Percentiles rank a stretch among this genome's conserved stretches.
phyloP scores from a whole-genome alignment of 2,888 invertebrate genomes.

The Chrysolina americana region DNA sequence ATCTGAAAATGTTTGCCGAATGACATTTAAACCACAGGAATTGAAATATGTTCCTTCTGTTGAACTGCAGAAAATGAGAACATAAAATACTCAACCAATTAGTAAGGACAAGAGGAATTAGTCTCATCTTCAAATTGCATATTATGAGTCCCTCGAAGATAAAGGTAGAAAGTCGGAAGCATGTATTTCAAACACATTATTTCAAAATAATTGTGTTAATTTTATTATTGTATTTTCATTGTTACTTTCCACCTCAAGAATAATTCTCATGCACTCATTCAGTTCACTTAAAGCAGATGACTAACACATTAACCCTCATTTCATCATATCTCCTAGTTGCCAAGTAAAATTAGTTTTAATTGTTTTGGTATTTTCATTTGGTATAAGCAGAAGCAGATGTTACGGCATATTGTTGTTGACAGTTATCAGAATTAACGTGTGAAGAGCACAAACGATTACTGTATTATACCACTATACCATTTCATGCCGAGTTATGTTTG shows the following conservation, averaged over 20 bases:
- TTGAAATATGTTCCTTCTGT: too few species aligned
- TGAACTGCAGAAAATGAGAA: too few species aligned
- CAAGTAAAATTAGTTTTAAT: conserved; percentile 28
- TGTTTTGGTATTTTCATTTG: conserved; percentile 9
- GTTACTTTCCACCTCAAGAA: conserved; percentile 1
- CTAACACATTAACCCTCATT: conserved; percentile 32
- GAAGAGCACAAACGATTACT: too few species aligned
- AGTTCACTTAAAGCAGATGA: conserved; percentile 21
- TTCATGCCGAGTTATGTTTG: too few species aligned
- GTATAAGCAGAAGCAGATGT: conserved; percentile 17
- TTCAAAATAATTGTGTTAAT: conserved; percentile 9
- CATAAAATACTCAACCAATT: too few species aligned
- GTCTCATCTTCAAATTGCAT: neutral
- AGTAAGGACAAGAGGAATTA: neutral
- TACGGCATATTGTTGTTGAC: conserved; percentile 10
- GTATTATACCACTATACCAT: too few species aligned
- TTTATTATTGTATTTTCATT: conserved; percentile 5
- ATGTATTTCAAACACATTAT: neutral
- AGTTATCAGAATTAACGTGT: neutral
- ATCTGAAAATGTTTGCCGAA: neutral
- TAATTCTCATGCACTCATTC: conserved; percentile 20
- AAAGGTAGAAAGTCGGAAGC: conserved; percentile 11
- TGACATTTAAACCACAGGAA: too few species aligned
- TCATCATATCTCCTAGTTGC: conserved; percentile 8
- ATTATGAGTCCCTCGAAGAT: neutral